Conservation (phyloP, 2,797 vertebrate genomes). For the Euphonia xanthogaster region DNA sequence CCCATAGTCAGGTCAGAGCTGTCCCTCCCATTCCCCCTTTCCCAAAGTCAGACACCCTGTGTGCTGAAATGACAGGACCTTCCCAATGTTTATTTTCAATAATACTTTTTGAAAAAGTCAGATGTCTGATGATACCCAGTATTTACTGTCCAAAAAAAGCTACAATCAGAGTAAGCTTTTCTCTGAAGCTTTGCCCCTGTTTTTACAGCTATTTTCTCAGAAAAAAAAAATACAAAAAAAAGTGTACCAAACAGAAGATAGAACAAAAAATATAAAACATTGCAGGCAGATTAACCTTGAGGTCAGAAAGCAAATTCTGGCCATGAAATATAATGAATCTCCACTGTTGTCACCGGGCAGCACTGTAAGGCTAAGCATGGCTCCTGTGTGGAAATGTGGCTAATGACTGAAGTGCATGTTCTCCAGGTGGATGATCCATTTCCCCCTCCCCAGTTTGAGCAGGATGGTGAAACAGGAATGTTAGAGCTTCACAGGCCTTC, state of each 20-base stretch:
- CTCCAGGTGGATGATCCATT: slow-evolving; percentile 56
- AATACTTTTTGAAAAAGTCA: not conserved
- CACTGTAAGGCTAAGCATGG: not conserved
- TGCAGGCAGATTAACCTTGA: not conserved
- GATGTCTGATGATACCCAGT: not conserved
- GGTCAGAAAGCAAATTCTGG: slow-evolving; percentile 6
- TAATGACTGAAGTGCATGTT: slow-evolving; percentile 27
- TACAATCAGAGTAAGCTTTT: not conserved
- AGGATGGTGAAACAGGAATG: slow-evolving; percentile 59
- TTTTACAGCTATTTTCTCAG: not conserved
- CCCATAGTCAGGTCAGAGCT: not conserved
- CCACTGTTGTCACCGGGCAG: not conserved
- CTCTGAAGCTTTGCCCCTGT: not conserved
- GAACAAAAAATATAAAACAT: slow-evolving; percentile 9
- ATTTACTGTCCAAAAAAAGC: not conserved
- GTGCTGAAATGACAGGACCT: not conserved
- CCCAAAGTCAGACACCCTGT: not conserved
- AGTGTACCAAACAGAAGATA: not conserved
- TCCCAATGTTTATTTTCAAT: not conserved
- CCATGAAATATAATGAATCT: not conserved
- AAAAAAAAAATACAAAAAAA: not conserved
- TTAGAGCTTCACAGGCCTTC: slow-evolving; percentile 47
- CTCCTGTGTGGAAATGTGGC: not conserved
- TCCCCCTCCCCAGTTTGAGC: slow-evolving; percentile 31
- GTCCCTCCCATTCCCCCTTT: not conserved